Evolutionary conservation across 1,140 invertebrate genomes (phyloP).

Genomic region (Drosophila triauraria): DNA sequence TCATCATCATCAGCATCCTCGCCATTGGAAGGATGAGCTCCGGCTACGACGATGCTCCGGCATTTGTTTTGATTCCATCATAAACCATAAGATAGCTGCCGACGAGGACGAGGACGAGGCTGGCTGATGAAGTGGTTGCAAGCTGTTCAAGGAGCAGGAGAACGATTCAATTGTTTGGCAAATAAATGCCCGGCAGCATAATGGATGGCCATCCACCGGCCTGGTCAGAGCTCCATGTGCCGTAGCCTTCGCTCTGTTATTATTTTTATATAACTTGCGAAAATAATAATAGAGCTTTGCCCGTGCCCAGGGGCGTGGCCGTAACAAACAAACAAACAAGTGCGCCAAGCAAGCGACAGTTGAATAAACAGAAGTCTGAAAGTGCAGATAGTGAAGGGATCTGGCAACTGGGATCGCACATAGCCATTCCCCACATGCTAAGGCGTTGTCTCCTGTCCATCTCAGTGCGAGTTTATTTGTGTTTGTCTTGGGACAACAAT

Average conservation of each 20-base stretch:
- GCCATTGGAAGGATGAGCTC: constrained; percentile 9
- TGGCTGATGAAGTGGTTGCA: constrained; percentile 78
- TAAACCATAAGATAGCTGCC: constrained; percentile 79
- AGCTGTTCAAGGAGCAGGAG: constrained; percentile 61
- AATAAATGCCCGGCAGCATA: constrained; percentile 81
- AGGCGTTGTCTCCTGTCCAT: constrained; percentile 27
- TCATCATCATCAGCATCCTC: constrained; percentile 58
- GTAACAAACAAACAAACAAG: constrained; percentile 51
- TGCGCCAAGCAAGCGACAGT: constrained; percentile 64
- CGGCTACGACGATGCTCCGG: constrained; percentile 35
- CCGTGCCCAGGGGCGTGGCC: constrained; percentile 21
- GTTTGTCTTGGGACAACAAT: constrained; percentile 67
- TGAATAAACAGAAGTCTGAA: constrained; percentile 83
- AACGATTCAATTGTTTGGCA: constrained; percentile 74
- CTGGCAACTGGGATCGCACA: constrained; percentile 33
- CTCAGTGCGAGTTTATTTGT: constrained; percentile 60
- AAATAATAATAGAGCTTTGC: constrained; percentile 75
- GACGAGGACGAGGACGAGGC: constrained; percentile 51
- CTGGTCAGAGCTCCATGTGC: constrained; percentile 46
- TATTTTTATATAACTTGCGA: constrained; percentile 83
- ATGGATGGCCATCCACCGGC: constrained; percentile 54
- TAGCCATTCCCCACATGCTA: constrained; percentile 18
- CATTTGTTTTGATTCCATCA: constrained; percentile 83
- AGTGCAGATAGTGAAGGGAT: constrained; percentile 75
- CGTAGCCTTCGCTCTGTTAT: constrained; percentile 53